phyloP scores from a whole-genome alignment of 2,888 invertebrate species.

The Ophion ventricosus region DNA sequence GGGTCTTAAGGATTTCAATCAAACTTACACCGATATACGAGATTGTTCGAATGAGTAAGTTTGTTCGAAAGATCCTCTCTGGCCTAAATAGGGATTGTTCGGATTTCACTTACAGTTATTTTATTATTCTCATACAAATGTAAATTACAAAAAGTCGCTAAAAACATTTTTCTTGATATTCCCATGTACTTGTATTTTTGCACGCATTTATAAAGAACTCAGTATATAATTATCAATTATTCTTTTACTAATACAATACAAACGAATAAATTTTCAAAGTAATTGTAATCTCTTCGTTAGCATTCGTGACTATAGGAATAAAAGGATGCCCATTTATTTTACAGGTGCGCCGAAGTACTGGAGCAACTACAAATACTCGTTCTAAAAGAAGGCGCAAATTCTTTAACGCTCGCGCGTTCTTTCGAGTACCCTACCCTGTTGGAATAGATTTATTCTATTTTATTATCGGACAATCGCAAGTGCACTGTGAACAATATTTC shows the following conservation, averaged over 20 bases:
- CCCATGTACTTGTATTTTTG: too few relatives aligned
- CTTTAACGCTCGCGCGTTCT: conserved; percentile 15
- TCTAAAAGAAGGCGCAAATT: conserved; percentile 66
- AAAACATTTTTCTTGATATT: too few relatives aligned
- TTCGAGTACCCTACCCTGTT: background rate
- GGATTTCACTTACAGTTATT: background rate
- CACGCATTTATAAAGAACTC: too few relatives aligned
- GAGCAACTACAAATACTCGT: conserved; percentile 65
- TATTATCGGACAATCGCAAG: background rate
- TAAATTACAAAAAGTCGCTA: too few relatives aligned
- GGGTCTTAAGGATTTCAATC: conserved; percentile 66
- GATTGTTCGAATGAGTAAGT: conserved; percentile 67
- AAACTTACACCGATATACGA: conserved; percentile 60
- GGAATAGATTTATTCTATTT: background rate
- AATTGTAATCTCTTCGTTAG: background rate
- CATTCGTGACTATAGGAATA: background rate
- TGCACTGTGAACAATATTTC: background rate
- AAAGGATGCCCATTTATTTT: conserved; percentile 41
- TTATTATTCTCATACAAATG: background rate
- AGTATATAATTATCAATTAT: too few relatives aligned
- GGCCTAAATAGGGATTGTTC: background rate
- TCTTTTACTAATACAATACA: too few relatives aligned
- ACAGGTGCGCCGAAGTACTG: conserved; percentile 65
- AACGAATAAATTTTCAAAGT: too few relatives aligned
- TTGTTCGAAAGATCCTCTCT: background rate